These are phyloP conservation scores for Anser brachyrhynchus DNA, from an alignment of 2,113 vertebrate genomes.

Conservation along the genomic window DNA sequence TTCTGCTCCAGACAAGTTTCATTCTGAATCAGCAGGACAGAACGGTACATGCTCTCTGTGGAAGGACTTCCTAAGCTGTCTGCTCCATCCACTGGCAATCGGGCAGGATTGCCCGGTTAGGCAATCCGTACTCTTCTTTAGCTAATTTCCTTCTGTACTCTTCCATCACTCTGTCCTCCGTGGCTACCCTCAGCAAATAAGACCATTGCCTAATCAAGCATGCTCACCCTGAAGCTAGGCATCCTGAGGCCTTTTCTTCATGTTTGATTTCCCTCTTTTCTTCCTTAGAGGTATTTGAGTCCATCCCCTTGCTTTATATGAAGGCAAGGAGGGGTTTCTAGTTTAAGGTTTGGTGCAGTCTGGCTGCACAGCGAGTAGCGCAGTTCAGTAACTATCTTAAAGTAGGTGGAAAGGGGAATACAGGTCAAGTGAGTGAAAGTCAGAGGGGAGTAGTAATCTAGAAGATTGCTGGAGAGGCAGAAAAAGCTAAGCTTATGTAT, in stretches of 20 bases:
- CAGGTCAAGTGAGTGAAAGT: not conserved
- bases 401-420: not conserved
- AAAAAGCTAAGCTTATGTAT: not conserved
- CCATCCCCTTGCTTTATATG: not conserved
- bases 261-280: not conserved
- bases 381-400: not conserved
- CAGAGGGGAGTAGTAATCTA: not conserved
- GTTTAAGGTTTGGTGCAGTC: not conserved
- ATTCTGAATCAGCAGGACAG: not conserved
- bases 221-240: not conserved
- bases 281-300: not conserved
- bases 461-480: not conserved
- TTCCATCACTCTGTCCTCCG: not conserved
- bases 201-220: not conserved
- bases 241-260: not conserved
- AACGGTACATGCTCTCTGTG: not conserved
- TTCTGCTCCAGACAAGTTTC: constrained; percentile 30
- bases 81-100: not conserved
- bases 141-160: not conserved
- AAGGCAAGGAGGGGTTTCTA: not conserved
- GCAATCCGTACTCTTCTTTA: constrained; percentile 5
- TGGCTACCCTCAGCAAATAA: not conserved
- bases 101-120: constrained; percentile 3
- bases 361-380: not conserved
- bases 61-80: constrained; percentile 17